Conservation (phyloP, 2,888 invertebrate species). For the Zeuzera pyrina region DNA sequence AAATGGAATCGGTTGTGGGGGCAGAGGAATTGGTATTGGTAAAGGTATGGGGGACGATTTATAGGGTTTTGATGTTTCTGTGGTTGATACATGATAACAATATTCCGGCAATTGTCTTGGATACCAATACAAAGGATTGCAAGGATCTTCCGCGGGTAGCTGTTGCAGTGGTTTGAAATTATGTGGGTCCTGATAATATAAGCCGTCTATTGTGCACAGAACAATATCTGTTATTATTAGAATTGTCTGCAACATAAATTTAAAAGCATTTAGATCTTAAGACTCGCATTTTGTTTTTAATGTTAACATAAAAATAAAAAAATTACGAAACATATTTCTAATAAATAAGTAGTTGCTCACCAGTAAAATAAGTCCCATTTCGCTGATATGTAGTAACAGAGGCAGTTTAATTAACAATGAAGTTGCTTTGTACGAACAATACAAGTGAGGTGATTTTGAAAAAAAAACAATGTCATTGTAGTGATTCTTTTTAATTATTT, state of each 20-base stretch:
- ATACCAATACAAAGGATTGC: conserved; percentile 56
- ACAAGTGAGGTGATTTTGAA: too few species aligned
- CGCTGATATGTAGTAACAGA: too few species aligned
- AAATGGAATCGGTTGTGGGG: conserved; percentile 7
- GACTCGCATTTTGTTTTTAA: too few species aligned
- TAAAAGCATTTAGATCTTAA: too few species aligned
- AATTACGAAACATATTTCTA: too few species aligned
- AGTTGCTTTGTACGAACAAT: too few species aligned
- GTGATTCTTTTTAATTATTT: too few species aligned
- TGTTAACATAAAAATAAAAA: too few species aligned
- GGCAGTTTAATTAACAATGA: too few species aligned
- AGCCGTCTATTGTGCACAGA: conserved; percentile 30
- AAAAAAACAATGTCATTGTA: too few species aligned
- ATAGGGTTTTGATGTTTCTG: conserved; percentile 8
- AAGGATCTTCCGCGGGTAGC: conserved; percentile 29
- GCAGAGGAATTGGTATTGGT: conserved; percentile 5
- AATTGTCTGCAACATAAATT: neutral
- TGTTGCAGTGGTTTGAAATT: conserved; percentile 12
- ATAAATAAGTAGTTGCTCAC: too few species aligned
- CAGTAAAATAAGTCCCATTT: too few species aligned
- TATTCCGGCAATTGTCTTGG: conserved; percentile 27
- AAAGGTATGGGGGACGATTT: conserved; percentile 2
- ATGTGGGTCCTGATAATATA: conserved; percentile 32
- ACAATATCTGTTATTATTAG: neutral
- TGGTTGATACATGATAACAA: conserved; percentile 18